Conservation (phyloP, 2,888 invertebrate species). For the Sclerodermus sp. region DNA sequence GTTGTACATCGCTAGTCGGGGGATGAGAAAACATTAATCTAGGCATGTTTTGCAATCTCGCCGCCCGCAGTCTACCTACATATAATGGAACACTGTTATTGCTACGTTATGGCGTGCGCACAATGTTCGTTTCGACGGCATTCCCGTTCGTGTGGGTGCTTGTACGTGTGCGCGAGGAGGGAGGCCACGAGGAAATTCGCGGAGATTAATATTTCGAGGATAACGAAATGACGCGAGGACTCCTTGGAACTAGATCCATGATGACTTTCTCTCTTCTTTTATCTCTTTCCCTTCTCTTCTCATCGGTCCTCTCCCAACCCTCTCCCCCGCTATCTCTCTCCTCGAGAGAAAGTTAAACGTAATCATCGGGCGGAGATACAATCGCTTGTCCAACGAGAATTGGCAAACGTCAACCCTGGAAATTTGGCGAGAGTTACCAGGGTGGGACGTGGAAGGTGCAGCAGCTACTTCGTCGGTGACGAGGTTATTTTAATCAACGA, state of each 20-base stretch:
- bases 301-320: neutral
- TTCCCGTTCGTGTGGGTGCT: slow-evolving; percentile 6
- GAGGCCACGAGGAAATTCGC: slow-evolving; percentile 21
- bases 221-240: slow-evolving; percentile 42
- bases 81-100: slow-evolving; percentile 56
- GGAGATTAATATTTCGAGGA: slow-evolving; percentile 51
- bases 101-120: slow-evolving; percentile 51
- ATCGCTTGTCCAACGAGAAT: too few species aligned
- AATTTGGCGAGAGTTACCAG: too few species aligned
- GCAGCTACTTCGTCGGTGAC: too few species aligned
- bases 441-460: too few species aligned
- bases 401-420: too few species aligned
- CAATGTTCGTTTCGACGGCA: slow-evolving; percentile 45
- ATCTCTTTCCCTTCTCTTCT: neutral
- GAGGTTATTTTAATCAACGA: too few species aligned
- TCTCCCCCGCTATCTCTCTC: neutral
- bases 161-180: slow-evolving; percentile 14
- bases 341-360: too few species aligned
- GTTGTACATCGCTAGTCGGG: slow-evolving; percentile 32
- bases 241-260: neutral
- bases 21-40: slow-evolving; percentile 58
- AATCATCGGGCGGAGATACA: too few species aligned
- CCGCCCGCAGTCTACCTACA: slow-evolving; percentile 39
- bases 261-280: neutral
- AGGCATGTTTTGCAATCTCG: slow-evolving; percentile 56